A percentile compares a stretch with the other conserved stretches of the same genome.
These are phyloP conservation scores for Yoshiicerus persimilis DNA, from an alignment of 1,140 invertebrate species.

Conservation along the genomic window DNA sequence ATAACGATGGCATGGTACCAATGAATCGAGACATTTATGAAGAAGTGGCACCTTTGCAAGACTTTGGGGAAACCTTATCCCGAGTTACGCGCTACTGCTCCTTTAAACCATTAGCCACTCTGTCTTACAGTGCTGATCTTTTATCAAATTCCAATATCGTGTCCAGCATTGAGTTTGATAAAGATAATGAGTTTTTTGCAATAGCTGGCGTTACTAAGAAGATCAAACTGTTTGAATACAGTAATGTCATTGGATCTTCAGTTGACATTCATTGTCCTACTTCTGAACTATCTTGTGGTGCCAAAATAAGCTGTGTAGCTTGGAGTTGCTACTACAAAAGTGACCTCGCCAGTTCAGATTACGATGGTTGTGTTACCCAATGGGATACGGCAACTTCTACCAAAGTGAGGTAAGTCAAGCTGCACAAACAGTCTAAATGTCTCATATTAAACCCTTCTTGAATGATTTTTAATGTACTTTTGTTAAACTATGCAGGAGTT, in stretches of 20 bases:
- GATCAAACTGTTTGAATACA: constrained; percentile 93
- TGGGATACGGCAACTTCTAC: constrained; percentile 89
- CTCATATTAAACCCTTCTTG: too few species aligned
- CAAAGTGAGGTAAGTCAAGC: constrained; percentile 58
- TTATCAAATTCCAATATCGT: constrained; percentile 90
- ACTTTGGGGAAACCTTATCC: constrained; percentile 82
- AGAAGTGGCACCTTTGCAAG: constrained; percentile 60
- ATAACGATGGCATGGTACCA: constrained; percentile 50
- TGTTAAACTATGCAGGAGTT: constrained; percentile 61
- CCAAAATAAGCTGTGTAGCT: constrained; percentile 92
- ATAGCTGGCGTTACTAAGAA: constrained; percentile 94
- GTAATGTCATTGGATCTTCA: constrained; percentile 76
- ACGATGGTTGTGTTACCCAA: constrained; percentile 89
- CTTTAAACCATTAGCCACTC: constrained; percentile 76
- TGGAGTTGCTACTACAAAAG: constrained; percentile 94
- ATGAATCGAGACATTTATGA: constrained; percentile 49
- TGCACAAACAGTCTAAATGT: too few species aligned
- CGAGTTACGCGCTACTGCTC: constrained; percentile 85
- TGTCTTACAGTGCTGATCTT: constrained; percentile 88
- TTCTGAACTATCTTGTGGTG: constrained; percentile 88
- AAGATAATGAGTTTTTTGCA: constrained; percentile 94
- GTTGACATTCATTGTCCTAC: constrained; percentile 87
- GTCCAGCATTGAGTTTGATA: constrained; percentile 95
- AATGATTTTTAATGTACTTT: too few species aligned
- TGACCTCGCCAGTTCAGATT: constrained; percentile 88